A percentile compares a stretch with the other conserved stretches of the same genome.
phyloP scores from a whole-genome alignment of 2,797 vertebrate genomes.

The Alcedo atthis region DNA sequence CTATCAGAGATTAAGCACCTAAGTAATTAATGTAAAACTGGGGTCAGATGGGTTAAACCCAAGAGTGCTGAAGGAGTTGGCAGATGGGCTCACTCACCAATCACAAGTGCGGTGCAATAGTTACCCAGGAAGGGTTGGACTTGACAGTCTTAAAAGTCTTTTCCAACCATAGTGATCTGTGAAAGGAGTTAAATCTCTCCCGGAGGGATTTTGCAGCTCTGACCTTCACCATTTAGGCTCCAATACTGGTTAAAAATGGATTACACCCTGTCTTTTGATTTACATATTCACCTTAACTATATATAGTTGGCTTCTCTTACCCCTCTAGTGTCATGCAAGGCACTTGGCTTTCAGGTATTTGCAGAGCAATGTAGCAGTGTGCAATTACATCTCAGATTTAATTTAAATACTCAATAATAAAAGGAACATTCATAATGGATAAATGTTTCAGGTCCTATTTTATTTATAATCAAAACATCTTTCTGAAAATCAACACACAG shows the following conservation, averaged over 20 bases:
- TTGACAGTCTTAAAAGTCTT: no score
- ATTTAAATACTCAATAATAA: background rate
- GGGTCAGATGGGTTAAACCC: no score
- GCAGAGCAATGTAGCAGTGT: background rate
- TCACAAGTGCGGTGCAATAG: no score
- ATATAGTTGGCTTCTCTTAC: background rate
- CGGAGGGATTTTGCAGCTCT: background rate
- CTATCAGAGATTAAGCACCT: background rate
- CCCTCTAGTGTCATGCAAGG: background rate
- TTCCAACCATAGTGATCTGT: background rate
- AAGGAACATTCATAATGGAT: background rate
- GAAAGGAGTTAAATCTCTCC: background rate
- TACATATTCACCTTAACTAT: background rate
- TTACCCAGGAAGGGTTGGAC: no score
- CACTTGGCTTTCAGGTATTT: background rate
- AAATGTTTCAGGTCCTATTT: background rate
- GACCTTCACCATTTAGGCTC: background rate
- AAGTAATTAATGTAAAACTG: background rate
- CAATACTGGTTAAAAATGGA: background rate
- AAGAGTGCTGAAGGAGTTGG: no score
- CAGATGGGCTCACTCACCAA: no score
- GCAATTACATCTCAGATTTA: background rate
- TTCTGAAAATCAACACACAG: background rate
- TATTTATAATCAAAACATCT: background rate
- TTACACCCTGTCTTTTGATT: background rate